Evolutionary conservation across 2,888 invertebrate species (phyloP), one percentile per base, ranked within the genome.

Genomic region (Aphidoletes aphidimyza): DNA sequence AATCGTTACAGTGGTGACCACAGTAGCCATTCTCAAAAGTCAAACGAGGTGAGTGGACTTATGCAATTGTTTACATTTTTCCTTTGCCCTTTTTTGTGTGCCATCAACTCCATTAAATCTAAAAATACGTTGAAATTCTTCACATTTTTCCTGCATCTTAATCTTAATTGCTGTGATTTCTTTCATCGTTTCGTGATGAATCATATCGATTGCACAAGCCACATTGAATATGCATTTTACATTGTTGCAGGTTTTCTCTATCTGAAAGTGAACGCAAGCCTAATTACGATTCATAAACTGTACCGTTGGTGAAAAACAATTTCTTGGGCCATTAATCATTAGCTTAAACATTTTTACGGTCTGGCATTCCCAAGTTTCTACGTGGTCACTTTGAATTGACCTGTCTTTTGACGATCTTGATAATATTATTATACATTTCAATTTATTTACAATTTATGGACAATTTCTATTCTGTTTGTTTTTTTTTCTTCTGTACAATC

Each of bases 1-100:
- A 37, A 37, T 37, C 1, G 5, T 37, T 0, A 81, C 6, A 11
- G 39, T 14, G 81, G 8, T 81, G 37, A 81, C 1, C 9, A 17
- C 19, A 17, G 54, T n/a, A 3, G 36, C 34, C 8, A 14, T n/a
- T n/a, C 6, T 36, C 19, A 36, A 37, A 9, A 9, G n/a, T 3
- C n/a, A 37, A 37, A 22, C 17, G 78, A 78, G 78, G 78, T 78
- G 78, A 78, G 78, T 78, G 78, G 54, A 54, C 54, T 54, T 54
- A 54, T 26, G 54, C 26, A 54, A 54, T 19, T 54, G 19, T 14
- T 17, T 47, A 17, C 17, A n/a, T n/a, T 17, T 11, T 17, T 47
- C 47, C 11, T 22, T 54, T 69, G 42, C 6, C 42, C 6, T 42
- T 42, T 42, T 42, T 9, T 42, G 14, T 14, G 6, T 42, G 6